phyloP scores from a whole-genome alignment of 2,888 invertebrate species.

The Rhagonycha fulva region DNA sequence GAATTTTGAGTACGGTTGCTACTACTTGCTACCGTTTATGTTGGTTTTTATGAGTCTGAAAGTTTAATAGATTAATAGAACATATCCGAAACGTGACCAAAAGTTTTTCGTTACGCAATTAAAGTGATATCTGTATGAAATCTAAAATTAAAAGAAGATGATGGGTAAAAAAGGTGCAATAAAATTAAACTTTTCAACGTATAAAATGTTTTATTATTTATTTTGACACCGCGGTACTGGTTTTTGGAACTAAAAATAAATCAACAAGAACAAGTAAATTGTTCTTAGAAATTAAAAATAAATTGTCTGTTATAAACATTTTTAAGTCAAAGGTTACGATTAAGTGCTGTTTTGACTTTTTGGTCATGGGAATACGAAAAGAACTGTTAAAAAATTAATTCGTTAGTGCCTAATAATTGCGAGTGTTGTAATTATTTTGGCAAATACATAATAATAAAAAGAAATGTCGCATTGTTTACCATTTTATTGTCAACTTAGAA shows the following conservation, averaged over 20 bases:
- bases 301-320: constrained; percentile 23
- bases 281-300: constrained; percentile 27
- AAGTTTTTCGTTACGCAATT: constrained; percentile 5
- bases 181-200: not conserved
- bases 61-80: not conserved
- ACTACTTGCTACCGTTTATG: not conserved
- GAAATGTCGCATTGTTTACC: constrained; percentile 28
- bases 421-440: constrained; percentile 15
- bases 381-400: constrained; percentile 11
- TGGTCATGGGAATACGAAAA: constrained; percentile 25
- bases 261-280: constrained; percentile 28
- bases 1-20: not conserved
- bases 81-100: not conserved
- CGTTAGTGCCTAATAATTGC: constrained; percentile 20
- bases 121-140: constrained; percentile 13
- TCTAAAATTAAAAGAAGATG: constrained; percentile 8
- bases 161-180: not conserved
- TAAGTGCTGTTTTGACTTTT: constrained; percentile 22
- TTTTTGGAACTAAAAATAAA: constrained; percentile 18
- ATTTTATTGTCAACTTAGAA: constrained; percentile 21
- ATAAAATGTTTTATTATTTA: constrained; percentile 26
- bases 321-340: constrained; percentile 27
- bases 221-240: constrained; percentile 25
- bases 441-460: constrained; percentile 8
- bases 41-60: not conserved